Evolutionary conservation across 2,113 vertebrate species (phyloP).

Genomic region (Probosciger aterrimus): DNA sequence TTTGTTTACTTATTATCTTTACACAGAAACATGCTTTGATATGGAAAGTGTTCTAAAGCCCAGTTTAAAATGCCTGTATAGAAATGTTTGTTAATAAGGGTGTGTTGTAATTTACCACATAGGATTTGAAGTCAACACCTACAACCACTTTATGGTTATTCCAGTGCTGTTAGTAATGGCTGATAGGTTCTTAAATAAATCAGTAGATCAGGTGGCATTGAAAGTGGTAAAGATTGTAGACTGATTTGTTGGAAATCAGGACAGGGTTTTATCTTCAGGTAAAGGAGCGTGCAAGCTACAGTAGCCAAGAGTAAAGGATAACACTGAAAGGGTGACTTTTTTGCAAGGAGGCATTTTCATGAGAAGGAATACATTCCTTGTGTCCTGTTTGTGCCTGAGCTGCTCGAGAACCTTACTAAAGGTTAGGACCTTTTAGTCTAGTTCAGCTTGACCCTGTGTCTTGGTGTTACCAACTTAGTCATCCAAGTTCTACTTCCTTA

Average conservation of each 20-base stretch:
- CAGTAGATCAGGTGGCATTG: background rate
- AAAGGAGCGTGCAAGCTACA: background rate
- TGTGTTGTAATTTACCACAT: background rate
- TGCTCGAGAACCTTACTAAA: background rate
- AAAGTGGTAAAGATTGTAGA: background rate
- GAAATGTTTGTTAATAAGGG: background rate
- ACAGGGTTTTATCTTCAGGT: background rate
- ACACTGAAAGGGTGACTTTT: background rate
- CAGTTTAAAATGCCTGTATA: background rate
- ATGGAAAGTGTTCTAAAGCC: background rate
- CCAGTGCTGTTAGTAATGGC: background rate
- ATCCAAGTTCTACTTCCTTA: background rate
- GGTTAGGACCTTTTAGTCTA: background rate
- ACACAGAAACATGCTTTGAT: background rate
- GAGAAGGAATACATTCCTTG: background rate
- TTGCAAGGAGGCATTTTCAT: background rate
- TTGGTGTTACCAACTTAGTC: background rate
- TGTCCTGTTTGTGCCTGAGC: background rate
- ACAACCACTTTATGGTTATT: background rate
- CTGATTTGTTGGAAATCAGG: background rate
- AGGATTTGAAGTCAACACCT: background rate
- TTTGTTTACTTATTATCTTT: constrained; percentile 6
- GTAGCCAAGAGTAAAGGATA: background rate
- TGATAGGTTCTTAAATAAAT: background rate
- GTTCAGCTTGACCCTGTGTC: background rate